Percentiles rank a stretch among this genome's conserved stretches.
Evolutionary conservation across 1,140 invertebrate genomes (phyloP).

Genomic region (Stratiolaelaps scimitus): DNA sequence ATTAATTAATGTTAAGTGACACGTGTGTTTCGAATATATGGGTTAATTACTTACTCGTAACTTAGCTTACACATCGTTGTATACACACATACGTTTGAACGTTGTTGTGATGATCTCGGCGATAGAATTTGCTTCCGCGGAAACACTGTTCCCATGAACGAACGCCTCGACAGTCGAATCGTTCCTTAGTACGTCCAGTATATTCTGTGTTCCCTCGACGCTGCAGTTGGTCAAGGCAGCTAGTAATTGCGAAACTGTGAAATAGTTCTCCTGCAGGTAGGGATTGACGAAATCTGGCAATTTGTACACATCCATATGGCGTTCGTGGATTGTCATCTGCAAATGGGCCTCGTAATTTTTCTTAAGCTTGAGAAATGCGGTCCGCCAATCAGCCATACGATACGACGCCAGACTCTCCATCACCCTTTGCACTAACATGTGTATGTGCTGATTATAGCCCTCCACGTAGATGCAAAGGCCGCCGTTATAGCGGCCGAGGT

Average conservation of each 20-base stretch:
- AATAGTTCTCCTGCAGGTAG: constrained; percentile 15
- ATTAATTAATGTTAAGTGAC: too few relatives aligned
- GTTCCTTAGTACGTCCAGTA: not conserved
- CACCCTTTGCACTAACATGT: not conserved
- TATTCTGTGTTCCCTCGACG: not conserved
- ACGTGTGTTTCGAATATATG: too few relatives aligned
- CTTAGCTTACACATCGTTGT: too few relatives aligned
- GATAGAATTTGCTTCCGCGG: not conserved
- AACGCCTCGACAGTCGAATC: constrained; percentile 12
- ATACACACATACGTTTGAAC: too few relatives aligned
- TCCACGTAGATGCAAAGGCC: constrained; percentile 1
- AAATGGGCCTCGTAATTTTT: not conserved
- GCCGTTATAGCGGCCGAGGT: constrained; percentile 3
- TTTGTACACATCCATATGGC: not conserved
- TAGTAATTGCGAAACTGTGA: not conserved
- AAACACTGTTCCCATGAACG: not conserved
- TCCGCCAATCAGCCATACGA: too few relatives aligned
- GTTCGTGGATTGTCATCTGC: not conserved
- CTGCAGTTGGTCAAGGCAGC: not conserved
- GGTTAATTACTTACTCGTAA: too few relatives aligned
- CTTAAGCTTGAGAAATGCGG: too few relatives aligned
- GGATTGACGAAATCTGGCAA: not conserved
- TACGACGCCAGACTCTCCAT: too few relatives aligned
- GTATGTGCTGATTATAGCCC: constrained; percentile 6
- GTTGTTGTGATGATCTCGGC: too few relatives aligned